Conservation (phyloP, 2,113 vertebrate species). For the Mus pahari region DNA sequence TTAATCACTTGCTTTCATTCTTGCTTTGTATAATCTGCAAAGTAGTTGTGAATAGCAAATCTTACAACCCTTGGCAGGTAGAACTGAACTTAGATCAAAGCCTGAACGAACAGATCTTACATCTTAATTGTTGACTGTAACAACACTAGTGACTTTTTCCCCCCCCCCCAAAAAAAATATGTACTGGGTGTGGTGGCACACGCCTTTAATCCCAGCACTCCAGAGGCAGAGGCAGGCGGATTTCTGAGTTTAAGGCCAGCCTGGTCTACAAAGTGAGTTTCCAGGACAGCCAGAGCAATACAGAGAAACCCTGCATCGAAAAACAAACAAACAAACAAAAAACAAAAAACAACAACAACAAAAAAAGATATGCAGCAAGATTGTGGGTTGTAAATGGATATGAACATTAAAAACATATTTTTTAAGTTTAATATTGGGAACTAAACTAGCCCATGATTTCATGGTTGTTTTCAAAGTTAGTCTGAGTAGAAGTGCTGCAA, state of each 20-base stretch:
- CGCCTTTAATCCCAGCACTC: too few species aligned
- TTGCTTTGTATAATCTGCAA: not conserved
- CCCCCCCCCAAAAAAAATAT: too few species aligned
- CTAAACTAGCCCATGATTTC: not conserved
- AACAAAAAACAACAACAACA: too few species aligned
- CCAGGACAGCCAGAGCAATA: too few species aligned
- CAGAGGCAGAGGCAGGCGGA: too few species aligned
- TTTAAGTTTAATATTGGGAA: not conserved
- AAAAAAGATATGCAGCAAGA: not conserved
- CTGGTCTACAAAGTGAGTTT: too few species aligned
- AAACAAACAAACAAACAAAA: too few species aligned
- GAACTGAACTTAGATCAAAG: not conserved
- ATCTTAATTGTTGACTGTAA: not conserved
- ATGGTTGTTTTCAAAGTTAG: not conserved
- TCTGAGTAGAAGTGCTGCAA: not conserved
- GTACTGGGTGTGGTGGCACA: too few species aligned
- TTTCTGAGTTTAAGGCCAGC: too few species aligned
- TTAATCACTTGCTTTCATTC: slow-evolving; percentile 30
- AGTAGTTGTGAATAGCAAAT: not conserved
- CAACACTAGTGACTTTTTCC: not conserved
- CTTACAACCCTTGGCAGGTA: not conserved
- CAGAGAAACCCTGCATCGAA: too few species aligned
- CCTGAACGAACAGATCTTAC: not conserved
- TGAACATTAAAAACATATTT: not conserved
- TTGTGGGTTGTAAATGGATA: not conserved